Base-by-base conservation (phyloP, 2,888 invertebrate species). In the Stenchaetothrips biformis region DNA sequence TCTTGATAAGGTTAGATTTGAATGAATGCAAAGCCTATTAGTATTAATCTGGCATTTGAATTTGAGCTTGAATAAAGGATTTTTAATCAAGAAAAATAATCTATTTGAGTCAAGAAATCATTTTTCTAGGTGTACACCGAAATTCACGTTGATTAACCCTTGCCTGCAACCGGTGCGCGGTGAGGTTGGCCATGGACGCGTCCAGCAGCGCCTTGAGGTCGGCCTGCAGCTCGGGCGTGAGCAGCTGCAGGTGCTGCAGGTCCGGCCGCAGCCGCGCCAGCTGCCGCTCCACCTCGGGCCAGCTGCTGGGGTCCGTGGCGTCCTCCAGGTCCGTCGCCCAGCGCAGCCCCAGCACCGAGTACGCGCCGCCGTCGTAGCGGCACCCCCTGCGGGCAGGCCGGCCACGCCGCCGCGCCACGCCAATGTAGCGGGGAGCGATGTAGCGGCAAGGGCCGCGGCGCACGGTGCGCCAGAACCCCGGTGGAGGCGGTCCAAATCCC, bases 311-410 rank as follows among this genome's bases (percentile, higher is more conserved):
- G 67, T 92, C 91, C 0, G 91, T 90, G 81, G 90, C 89, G 83
- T 90, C 90, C 84, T 93, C 92, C 78, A 94, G 88, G 85, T 94
- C 92, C 82, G 93, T 88, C 82, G 92, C 89, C 85, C 90, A 91
- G 83, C 92, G 90, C 83, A 94, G 87, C 86, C 92, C 91, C 85
- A 94, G 93, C 48, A 93, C 92, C 77, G 89, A 88, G 87, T 93
- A 94, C n/a, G 92, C 91, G 82, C 94, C 90, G 83, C 90, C 89
- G 85, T 93, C 92, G 84, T 90, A 89, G 86, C 92, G 90, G 85
- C 94, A 94, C 84, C 92, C 91, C 83, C 94, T 94, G 86, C 79
- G 74, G 48, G 37, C 37, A 18, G 74, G 27, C 4, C 37, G 37
- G 37, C 37, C 37, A 37, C n/a, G n/a, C n/a, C n/a, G n/a, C n/a